A percentile compares a stretch with the other conserved stretches of the same genome.
Evolutionary conservation across 1,140 invertebrate species (phyloP).

Genomic region (Galleria mellonella): DNA sequence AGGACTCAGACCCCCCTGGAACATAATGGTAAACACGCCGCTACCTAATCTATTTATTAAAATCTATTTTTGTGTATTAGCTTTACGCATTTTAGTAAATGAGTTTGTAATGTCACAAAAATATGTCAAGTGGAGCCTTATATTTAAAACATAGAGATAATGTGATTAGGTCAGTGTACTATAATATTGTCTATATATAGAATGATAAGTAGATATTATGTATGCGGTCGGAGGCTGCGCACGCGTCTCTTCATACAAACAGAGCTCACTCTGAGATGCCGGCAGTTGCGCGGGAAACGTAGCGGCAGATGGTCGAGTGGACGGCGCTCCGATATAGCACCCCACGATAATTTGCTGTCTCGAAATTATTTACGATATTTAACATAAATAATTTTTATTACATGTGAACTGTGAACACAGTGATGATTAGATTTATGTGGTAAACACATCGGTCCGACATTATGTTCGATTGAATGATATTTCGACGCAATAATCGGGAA

Average conservation of each 20-base stretch:
- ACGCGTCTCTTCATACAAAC: slow-evolving; percentile 34
- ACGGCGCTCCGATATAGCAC: slow-evolving; percentile 16
- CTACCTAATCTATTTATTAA: too few species aligned
- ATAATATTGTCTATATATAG: too few species aligned
- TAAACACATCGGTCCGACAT: slow-evolving; percentile 9
- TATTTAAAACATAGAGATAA: too few species aligned
- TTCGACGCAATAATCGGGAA: slow-evolving; percentile 28
- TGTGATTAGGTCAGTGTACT: too few species aligned
- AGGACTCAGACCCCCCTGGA: too few species aligned
- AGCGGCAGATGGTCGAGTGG: slow-evolving; percentile 35
- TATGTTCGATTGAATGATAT: slow-evolving; percentile 36
- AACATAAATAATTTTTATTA: slow-evolving; percentile 13
- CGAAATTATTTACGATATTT: slow-evolving; percentile 61
- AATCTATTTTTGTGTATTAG: too few species aligned
- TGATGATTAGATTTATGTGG: slow-evolving; percentile 31
- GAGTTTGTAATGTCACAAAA: too few species aligned
- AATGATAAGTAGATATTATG: too few species aligned
- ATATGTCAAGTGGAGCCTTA: too few species aligned
- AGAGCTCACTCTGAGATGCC: slow-evolving; percentile 19
- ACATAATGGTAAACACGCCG: too few species aligned
- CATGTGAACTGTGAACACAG: slow-evolving; percentile 36
- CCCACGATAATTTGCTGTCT: slow-evolving; percentile 25
- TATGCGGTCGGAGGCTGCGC: slow-evolving; percentile 35
- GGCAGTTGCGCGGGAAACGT: slow-evolving; percentile 57
- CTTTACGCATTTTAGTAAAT: too few species aligned